Evolutionary conservation across 2,797 vertebrate genomes (phyloP), one percentile per base, ranked within the genome.

Genomic region (Craterocephalus amniculus): DNA sequence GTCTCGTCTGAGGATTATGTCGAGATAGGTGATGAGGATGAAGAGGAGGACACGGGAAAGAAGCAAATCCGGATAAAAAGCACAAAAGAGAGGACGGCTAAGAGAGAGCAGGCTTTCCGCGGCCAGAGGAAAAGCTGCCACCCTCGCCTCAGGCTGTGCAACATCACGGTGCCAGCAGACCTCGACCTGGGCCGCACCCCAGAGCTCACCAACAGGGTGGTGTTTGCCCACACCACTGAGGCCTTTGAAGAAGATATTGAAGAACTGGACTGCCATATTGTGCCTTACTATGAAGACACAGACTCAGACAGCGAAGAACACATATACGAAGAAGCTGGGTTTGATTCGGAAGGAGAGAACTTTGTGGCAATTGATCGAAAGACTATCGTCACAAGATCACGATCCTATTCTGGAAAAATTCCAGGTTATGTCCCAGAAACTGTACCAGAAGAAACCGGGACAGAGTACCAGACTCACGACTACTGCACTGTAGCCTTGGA

Each of bases 391-490:
- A 94, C 94, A 1, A 94, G 97, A 86, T 95, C 96, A 63, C 94
- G 97, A 65, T 97, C 98, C 0, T 97, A 97, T 58, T 98, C 97
- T n/a, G 96, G 96, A 2, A 99, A 97, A 90, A 85, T 97, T 82
- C 92, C 96, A 1, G 96, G 96, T 70, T 96, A 91, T 29, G 97
- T 99, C 43, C 97, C 98, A 34, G 98, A 99, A 91, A 99, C 98
- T 0, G 97, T 99, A 64, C 97, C 96, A 7, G 98, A 99, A 88
- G 98, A 99, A 90, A 93, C 91, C 0, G 96, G 95, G 22, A 89
- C 94, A 16, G 97, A 98, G 73, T 94, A 87, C 14, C 93, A 94
- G 76, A 87, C 14, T 62, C 88, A 92, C 18, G 90, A 93, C 70
- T 93, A 94, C 63, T 95, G 90, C 74, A 91, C 93, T 2, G 92